phyloP scores from a whole-genome alignment of 2,888 invertebrate species.

The Sipha maydis region DNA sequence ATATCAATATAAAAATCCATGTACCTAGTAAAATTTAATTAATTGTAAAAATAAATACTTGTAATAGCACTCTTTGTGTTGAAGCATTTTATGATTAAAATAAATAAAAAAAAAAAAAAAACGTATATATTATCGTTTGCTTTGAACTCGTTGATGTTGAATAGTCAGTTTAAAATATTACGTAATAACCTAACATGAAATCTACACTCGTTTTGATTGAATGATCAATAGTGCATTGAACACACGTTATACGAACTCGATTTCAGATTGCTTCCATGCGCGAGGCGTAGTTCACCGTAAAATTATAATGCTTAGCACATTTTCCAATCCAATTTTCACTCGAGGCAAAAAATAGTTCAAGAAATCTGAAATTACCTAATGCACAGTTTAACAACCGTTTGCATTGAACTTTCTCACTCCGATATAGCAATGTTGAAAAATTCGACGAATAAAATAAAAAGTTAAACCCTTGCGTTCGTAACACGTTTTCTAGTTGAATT shows the following conservation, averaged over 20 bases:
- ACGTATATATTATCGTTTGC: too few relatives aligned
- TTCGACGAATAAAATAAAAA: too few relatives aligned
- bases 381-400: background rate
- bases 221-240: background rate
- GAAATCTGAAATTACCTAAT: background rate
- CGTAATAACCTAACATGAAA: background rate
- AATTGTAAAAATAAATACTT: too few relatives aligned
- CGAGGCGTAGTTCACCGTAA: background rate
- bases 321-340: background rate
- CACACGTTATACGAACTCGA: background rate
- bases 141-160: too few relatives aligned
- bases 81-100: too few relatives aligned
- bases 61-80: too few relatives aligned
- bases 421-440: too few relatives aligned
- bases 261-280: background rate
- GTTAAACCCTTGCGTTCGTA: too few relatives aligned
- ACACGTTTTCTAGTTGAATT: too few relatives aligned
- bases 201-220: background rate
- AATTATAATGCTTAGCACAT: background rate
- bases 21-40: too few relatives aligned
- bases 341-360: background rate
- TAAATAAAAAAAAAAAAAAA: too few relatives aligned
- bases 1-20: too few relatives aligned
- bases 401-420: background rate
- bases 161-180: background rate